A percentile compares a stretch with the other conserved stretches of the same genome.
Conservation (phyloP, 2,888 invertebrate species). For the Sylvicola fuscatus region DNA sequence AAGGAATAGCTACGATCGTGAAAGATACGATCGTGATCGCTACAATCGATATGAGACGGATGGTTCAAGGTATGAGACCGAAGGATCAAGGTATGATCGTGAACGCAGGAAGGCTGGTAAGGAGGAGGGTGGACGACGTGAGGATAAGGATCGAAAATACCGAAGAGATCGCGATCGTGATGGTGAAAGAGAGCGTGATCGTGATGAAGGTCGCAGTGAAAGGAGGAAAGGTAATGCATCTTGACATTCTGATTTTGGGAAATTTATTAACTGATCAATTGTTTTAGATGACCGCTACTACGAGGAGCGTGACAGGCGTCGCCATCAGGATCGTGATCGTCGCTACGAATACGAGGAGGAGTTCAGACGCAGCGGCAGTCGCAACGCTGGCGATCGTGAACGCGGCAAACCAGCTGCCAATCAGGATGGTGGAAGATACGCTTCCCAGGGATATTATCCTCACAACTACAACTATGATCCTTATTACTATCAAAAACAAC, state of each 20-base stretch:
- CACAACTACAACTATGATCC: constrained; percentile 28
- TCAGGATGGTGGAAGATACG: constrained; percentile 7
- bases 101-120: not conserved
- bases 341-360: constrained; percentile 8
- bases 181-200: constrained; percentile 16
- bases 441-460: constrained; percentile 12
- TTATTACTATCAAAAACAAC: constrained; percentile 29
- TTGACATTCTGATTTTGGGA: too few species aligned
- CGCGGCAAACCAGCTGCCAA: constrained; percentile 9
- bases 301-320: constrained; percentile 8
- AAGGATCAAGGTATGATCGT: constrained; percentile 25
- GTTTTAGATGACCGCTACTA: constrained; percentile 10
- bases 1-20: constrained; percentile 20
- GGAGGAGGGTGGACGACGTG: constrained; percentile 4
- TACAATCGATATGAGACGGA: constrained; percentile 33
- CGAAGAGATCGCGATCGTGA: constrained; percentile 18
- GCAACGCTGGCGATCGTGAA: constrained; percentile 19
- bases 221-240: constrained; percentile 11
- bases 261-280: constrained; percentile 6
- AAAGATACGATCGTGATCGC: constrained; percentile 11
- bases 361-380: constrained; percentile 13
- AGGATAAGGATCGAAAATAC: constrained; percentile 8
- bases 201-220: constrained; percentile 10
- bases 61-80: constrained; percentile 46
- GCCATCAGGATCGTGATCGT: constrained; percentile 7